phyloP scores from a whole-genome alignment of 2,113 vertebrate species.

The Phaethon lepturus region DNA sequence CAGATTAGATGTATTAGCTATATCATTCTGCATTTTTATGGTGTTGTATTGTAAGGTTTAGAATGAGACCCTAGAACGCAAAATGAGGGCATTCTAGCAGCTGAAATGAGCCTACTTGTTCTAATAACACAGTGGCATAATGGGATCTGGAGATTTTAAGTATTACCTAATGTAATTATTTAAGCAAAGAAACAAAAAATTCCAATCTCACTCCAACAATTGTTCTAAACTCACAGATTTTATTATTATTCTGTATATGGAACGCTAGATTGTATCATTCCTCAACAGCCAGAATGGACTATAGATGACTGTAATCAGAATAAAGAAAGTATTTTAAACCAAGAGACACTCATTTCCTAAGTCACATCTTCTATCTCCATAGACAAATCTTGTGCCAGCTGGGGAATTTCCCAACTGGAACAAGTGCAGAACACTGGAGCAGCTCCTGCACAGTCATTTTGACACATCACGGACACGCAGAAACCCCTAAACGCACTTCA shows the following conservation, averaged over 20 bases:
- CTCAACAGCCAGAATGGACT: neutral
- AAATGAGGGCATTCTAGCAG: neutral
- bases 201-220: neutral
- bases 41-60: neutral
- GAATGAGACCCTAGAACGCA: neutral
- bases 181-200: neutral
- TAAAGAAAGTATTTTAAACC: neutral
- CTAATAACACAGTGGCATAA: neutral
- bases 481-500: accelerated
- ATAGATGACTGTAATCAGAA: neutral
- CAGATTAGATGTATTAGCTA: neutral
- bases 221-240: neutral
- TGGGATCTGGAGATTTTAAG: neutral
- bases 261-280: neutral
- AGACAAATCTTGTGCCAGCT: neutral
- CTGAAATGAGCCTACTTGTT: neutral
- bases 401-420: neutral
- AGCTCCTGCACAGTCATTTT: neutral
- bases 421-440: neutral
- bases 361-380: neutral
- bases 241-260: neutral
- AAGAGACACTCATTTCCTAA: neutral
- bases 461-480: neutral
- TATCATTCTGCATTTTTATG: neutral
- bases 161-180: neutral